Percentiles rank a stretch among this genome's conserved stretches.
These are phyloP conservation scores for Hippolais icterina DNA, from an alignment of 2,113 vertebrate genomes.

Conservation along the genomic window DNA sequence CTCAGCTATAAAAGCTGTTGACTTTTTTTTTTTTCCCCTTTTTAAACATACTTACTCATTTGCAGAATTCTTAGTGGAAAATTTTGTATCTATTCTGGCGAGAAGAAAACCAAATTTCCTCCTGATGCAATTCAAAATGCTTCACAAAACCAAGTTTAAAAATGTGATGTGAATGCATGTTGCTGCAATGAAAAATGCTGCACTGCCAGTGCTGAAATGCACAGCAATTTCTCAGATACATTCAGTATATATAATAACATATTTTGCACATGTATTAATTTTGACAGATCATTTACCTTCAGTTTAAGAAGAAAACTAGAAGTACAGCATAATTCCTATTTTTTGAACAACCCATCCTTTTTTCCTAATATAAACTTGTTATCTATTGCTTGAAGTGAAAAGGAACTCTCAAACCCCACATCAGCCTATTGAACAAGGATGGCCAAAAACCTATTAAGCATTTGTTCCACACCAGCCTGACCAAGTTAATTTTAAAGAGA, in stretches of 20 bases:
- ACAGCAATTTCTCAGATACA: not conserved
- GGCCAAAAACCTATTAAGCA: not conserved
- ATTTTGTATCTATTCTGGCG: not conserved
- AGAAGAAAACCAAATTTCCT: not conserved
- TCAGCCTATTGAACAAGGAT: not conserved
- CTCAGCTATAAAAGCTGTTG: not conserved
- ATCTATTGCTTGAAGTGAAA: not conserved
- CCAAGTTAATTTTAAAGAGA: not conserved
- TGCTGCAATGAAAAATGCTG: not conserved
- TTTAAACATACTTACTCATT: not conserved
- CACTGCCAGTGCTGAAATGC: not conserved
- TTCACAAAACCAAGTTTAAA: not conserved
- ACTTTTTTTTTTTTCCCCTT: not conserved
- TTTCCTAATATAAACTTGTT: not conserved
- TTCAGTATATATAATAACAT: not conserved
- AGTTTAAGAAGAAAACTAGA: not conserved
- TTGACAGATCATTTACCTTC: not conserved
- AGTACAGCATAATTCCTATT: not conserved
- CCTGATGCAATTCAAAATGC: not conserved
- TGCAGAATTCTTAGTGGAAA: not conserved
- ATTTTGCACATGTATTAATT: not conserved
- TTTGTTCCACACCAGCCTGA: not conserved
- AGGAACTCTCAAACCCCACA: not conserved
- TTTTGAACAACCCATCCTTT: fast-evolving
- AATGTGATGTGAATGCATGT: not conserved